A percentile compares a stretch with the other conserved stretches of the same genome.
Conservation (phyloP, 2,797 vertebrate species). For the Leptodactylus fallax region DNA sequence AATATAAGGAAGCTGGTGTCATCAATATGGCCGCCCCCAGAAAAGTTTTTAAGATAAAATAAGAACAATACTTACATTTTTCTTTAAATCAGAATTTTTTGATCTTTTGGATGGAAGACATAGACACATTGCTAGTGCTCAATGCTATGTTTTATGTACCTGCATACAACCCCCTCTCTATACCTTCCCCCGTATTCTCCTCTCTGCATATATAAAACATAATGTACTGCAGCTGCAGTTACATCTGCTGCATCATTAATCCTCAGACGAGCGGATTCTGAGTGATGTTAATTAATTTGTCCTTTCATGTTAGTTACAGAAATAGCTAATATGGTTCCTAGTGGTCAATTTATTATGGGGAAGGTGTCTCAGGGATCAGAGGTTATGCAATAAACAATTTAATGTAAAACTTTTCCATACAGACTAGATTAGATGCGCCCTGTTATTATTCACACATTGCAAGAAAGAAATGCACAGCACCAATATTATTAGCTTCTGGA, state of each 20-base stretch:
- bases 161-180: constrained; percentile 16
- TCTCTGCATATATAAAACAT: constrained; percentile 19
- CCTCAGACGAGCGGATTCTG: constrained; percentile 9
- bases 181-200: background rate
- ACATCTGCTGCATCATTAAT: constrained; percentile 54
- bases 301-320: constrained; percentile 43
- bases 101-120: background rate
- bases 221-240: constrained; percentile 28
- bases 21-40: too few relatives aligned
- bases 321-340: constrained; percentile 23
- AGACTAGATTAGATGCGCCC: background rate
- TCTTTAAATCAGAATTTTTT: too few relatives aligned
- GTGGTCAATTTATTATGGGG: constrained; percentile 38
- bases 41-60: too few relatives aligned
- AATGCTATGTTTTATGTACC: constrained; percentile 2
- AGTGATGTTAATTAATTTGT: constrained; percentile 55
- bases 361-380: constrained; percentile 4
- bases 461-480: background rate
- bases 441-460: constrained; percentile 26
- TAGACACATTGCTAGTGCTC: background rate
- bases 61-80: too few relatives aligned
- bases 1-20: too few relatives aligned
- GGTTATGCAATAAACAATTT: background rate
- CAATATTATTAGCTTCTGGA: background rate
- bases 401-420: background rate